Conservation (phyloP, 2,888 invertebrate genomes). For the Drosophila testacea region DNA sequence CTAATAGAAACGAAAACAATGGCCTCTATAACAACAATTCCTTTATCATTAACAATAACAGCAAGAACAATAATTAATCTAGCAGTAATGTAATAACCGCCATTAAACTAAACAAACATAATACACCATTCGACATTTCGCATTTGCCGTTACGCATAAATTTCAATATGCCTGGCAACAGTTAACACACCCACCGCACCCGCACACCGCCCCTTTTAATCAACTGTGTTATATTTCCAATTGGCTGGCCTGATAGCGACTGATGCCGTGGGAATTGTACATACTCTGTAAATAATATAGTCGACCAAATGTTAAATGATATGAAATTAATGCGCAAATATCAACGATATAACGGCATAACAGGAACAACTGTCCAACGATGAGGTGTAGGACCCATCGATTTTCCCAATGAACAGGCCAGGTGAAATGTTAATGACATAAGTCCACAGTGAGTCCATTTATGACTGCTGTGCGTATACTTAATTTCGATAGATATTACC, state of each 20-base stretch:
- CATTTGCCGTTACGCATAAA: slow-evolving; percentile 59
- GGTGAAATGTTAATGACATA: slow-evolving; percentile 70
- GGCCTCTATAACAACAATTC: slow-evolving; percentile 7
- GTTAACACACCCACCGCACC: slow-evolving; percentile 20
- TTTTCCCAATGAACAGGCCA: slow-evolving; percentile 25
- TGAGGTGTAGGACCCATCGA: slow-evolving; percentile 14
- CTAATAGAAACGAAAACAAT: slow-evolving; percentile 44
- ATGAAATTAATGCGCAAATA: slow-evolving; percentile 74
- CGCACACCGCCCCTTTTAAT: slow-evolving; percentile 1
- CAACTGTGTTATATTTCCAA: slow-evolving; percentile 37
- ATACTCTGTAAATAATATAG: slow-evolving; percentile 61
- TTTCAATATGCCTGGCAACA: slow-evolving; percentile 57
- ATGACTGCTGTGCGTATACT: slow-evolving; percentile 43
- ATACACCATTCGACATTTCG: slow-evolving; percentile 28
- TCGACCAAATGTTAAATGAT: slow-evolving; percentile 66
- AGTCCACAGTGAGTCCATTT: slow-evolving; percentile 35
- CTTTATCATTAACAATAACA: slow-evolving; percentile 30
- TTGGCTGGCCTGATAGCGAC: slow-evolving; percentile 30
- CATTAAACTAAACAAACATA: slow-evolving; percentile 74
- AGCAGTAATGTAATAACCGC: slow-evolving; percentile 66
- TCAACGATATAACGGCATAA: slow-evolving; percentile 34
- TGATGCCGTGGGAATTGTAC: slow-evolving; percentile 33
- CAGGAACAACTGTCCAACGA: slow-evolving; percentile 4
- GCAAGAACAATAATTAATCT: slow-evolving; percentile 66
- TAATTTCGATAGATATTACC: slow-evolving; percentile 23